Conservation (phyloP, 2,113 vertebrate species). For the Sylvilagus bachmani region DNA sequence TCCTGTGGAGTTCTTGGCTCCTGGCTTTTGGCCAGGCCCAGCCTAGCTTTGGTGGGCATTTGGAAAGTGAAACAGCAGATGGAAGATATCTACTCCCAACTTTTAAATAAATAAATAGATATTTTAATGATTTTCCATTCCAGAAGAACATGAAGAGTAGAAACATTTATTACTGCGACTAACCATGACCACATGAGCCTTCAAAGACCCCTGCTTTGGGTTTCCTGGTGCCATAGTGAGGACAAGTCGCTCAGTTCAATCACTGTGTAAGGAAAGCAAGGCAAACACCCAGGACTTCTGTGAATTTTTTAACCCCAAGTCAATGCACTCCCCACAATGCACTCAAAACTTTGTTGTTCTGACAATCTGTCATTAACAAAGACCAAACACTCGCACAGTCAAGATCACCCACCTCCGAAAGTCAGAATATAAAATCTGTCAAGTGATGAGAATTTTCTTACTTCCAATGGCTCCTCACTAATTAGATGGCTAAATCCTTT, state of each 20-base stretch:
- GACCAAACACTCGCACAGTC: background rate
- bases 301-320: background rate
- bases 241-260: background rate
- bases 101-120: too few relatives aligned
- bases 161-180: background rate
- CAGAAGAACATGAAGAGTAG: background rate
- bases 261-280: background rate
- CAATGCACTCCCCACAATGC: background rate
- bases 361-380: background rate
- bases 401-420: background rate
- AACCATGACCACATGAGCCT: background rate
- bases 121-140: background rate
- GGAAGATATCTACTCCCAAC: too few relatives aligned
- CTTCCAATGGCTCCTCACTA: background rate
- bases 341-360: constrained; percentile 4
- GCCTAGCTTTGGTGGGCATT: too few relatives aligned
- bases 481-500: background rate
- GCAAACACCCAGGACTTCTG: background rate
- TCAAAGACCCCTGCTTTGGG: background rate
- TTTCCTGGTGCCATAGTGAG: background rate
- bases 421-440: background rate
- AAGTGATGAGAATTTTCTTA: background rate
- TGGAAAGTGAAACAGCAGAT: too few relatives aligned
- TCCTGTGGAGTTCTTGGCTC: too few relatives aligned
- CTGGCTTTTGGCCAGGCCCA: too few relatives aligned